Evolutionary conservation across 2,113 vertebrate species (phyloP).

Genomic region (western clawed frog (Xenopus tropicalis)): UCB_Xtro_10.0 CM004443.2:169883501-169884000

Average conservation of each 20-base stretch:
- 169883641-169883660: slow-evolving; percentile 3
- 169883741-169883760: slow-evolving; percentile 92
- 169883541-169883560: slow-evolving; percentile 57
- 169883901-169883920: slow-evolving; percentile 35
- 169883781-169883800: slow-evolving; percentile 81
- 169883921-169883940: neutral
- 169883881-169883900: neutral
- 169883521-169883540: slow-evolving; percentile 3
- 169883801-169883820: slow-evolving; percentile 89
- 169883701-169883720: slow-evolving; percentile 41
- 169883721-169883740: slow-evolving; percentile 76
- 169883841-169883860: slow-evolving; percentile 61
- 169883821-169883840: slow-evolving; percentile 91
- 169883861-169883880: slow-evolving; percentile 61
- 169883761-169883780: slow-evolving; percentile 68
- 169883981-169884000: slow-evolving; percentile 15
- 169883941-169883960: too few relatives aligned
- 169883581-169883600: slow-evolving; percentile 78
- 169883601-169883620: slow-evolving; percentile 66
- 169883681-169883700: slow-evolving; percentile 44
- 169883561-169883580: slow-evolving; percentile 51
- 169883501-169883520: too few relatives aligned
- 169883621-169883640: slow-evolving; percentile 48
- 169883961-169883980: neutral
- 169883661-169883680: slow-evolving; percentile 15